Evolutionary conservation across 2,113 vertebrate species (phyloP), one percentile per base, ranked within the genome.

Genomic region (Pseudolaguvia tuberculata): DNA sequence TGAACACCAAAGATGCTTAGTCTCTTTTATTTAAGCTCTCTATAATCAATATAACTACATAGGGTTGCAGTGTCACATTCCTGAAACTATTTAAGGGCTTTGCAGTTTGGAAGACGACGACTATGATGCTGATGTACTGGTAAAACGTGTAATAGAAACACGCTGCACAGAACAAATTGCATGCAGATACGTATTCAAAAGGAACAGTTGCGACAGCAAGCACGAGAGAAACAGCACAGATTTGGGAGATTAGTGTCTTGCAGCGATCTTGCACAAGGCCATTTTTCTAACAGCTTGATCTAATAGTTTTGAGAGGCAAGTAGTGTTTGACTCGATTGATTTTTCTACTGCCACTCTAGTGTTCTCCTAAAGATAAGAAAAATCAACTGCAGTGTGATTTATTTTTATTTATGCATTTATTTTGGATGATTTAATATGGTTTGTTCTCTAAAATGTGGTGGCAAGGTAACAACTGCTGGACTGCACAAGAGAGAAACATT

Each of bases 1-100:
- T 78, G 70, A 76, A 55, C 83, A 74, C 73, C 31, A 35, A 35
- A n/a, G n/a, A n/a, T n/a, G n/a, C n/a, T n/a, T n/a, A n/a, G n/a
- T n/a, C n/a, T n/a, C n/a, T n/a, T n/a, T n/a, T n/a, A n/a, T n/a
- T n/a, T n/a, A n/a, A n/a, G n/a, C n/a, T 72, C 70, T 61, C 3
- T 6, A 45, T 27, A 29, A 9, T 17, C 2, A 72, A 72, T 17
- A 31, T 17, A 8, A 51, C 20, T 29, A 31, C 9, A 17, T 15
- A n/a, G 20, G 20, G 12, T 48, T 17, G 71, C 35, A 5, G 5
- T 25, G 51, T 45, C 58, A 4, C 18, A 12, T n/a, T 59, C n/a
- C 31, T 27, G n/a, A 50, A 72, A 2, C 5, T 25, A 29, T 53
- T 39, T 42, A 5, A 11, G 5, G 18, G 59, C 39, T 52, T 39